These are phyloP conservation scores for Peucedramus taeniatus DNA, from an alignment of 2,113 vertebrate species.

Conservation along the genomic window DNA sequence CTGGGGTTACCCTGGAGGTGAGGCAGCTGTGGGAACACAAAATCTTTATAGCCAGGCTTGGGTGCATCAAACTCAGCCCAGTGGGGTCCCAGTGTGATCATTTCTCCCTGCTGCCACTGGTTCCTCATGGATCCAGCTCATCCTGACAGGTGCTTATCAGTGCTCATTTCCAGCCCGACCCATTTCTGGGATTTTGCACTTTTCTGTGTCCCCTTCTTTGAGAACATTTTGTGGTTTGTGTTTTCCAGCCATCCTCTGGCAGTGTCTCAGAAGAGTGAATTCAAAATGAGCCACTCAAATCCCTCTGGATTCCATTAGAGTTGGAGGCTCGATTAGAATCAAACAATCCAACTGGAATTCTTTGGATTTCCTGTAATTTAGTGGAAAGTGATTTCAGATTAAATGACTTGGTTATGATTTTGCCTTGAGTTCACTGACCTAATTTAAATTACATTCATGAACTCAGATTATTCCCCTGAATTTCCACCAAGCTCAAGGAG, in stretches of 20 bases:
- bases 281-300: not conserved
- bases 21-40: not conserved
- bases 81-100: not conserved
- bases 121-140: not conserved
- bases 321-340: not conserved
- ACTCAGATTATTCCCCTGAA: not conserved
- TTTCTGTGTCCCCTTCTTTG: not conserved
- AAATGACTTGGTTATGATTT: not conserved
- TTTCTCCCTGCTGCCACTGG: not conserved
- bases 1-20: not conserved
- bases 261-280: not conserved
- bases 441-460: not conserved
- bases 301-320: not conserved
- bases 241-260: not conserved
- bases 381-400: not conserved
- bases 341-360: not conserved
- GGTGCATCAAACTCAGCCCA: not conserved
- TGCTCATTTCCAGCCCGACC: not conserved
- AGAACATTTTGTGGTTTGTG: not conserved
- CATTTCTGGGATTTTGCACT: not conserved
- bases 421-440: not conserved
- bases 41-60: not conserved
- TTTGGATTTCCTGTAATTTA: not conserved
- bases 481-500: not conserved
- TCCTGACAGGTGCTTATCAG: not conserved